These are phyloP conservation scores for Neoniphon sammara DNA, from an alignment of 2,797 vertebrate species.

Conservation along the genomic window DNA sequence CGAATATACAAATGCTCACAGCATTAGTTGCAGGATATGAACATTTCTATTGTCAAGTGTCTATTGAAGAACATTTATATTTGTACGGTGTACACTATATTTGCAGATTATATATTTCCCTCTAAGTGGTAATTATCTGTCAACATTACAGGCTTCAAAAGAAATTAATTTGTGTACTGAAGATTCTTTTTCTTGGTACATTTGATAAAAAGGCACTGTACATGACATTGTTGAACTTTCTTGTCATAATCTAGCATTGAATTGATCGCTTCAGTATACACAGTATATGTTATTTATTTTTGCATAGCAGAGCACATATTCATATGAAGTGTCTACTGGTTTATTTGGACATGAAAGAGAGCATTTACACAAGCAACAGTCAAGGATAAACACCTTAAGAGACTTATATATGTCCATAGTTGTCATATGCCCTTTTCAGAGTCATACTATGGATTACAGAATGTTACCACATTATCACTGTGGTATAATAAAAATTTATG, in stretches of 20 bases:
- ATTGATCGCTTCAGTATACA: conserved; percentile 77
- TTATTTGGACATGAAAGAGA: conserved; percentile 64
- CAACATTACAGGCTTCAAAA: conserved; percentile 69
- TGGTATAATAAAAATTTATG: conserved; percentile 77
- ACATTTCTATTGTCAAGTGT: conserved; percentile 77
- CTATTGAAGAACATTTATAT: conserved; percentile 82
- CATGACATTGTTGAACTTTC: conserved; percentile 70
- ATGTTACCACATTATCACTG: conserved; percentile 72
- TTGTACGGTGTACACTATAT: conserved; percentile 81
- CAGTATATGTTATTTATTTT: conserved; percentile 89
- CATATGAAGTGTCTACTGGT: conserved; percentile 76
- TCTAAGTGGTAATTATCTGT: conserved; percentile 72
- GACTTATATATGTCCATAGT: conserved; percentile 66
- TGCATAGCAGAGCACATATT: conserved; percentile 91
- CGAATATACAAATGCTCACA: conserved; percentile 68
- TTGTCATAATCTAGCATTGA: conserved; percentile 85
- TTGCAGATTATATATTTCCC: conserved; percentile 80
- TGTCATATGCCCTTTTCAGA: conserved; percentile 70
- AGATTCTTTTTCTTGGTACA: conserved; percentile 73
- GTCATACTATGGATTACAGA: conserved; percentile 70
- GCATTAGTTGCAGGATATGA: conserved; percentile 71
- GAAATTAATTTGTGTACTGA: conserved; percentile 62
- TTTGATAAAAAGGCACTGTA: conserved; percentile 77
- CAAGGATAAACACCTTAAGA: conserved; percentile 52
- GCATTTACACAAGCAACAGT: conserved; percentile 54